phyloP scores from a whole-genome alignment of 2,888 invertebrate species.

The Cheilosia grossa region DNA sequence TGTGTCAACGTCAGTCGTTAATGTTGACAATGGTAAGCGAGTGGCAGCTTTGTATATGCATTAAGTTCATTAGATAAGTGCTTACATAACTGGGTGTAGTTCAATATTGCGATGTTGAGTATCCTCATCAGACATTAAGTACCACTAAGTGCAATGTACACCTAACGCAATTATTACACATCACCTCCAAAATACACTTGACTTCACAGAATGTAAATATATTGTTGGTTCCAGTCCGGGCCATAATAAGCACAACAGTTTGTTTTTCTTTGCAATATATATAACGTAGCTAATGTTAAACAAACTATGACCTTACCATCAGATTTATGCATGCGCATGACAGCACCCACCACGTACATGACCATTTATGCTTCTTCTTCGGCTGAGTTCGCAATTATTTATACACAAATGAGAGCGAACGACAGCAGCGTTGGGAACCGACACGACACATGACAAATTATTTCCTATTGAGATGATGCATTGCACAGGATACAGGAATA shows the following conservation, averaged over 20 bases:
- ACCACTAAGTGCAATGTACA: neutral
- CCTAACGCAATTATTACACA: neutral
- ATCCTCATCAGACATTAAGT: neutral
- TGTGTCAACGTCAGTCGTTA: neutral
- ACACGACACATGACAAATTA: conserved; percentile 59
- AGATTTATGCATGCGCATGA: neutral
- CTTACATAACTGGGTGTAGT: neutral
- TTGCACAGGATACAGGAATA: conserved; percentile 54
- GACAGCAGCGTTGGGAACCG: conserved; percentile 28
- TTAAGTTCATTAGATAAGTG: neutral
- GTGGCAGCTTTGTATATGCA: too few species aligned
- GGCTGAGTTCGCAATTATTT: conserved; percentile 52
- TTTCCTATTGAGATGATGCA: conserved; percentile 75
- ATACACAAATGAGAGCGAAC: conserved; percentile 44
- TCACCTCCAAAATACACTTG: neutral
- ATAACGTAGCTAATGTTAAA: neutral
- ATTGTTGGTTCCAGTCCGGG: conserved; percentile 20
- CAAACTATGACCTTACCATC: conserved; percentile 21
- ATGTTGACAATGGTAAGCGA: neutral
- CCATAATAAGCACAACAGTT: neutral
- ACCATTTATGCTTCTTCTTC: conserved; percentile 15
- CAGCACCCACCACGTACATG: neutral
- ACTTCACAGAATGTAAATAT: conserved; percentile 18
- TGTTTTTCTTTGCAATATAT: neutral
- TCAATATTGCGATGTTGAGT: neutral